Evolutionary conservation across 1,140 invertebrate species (phyloP).

Genomic region (Teleogryllus occipitalis): DNA sequence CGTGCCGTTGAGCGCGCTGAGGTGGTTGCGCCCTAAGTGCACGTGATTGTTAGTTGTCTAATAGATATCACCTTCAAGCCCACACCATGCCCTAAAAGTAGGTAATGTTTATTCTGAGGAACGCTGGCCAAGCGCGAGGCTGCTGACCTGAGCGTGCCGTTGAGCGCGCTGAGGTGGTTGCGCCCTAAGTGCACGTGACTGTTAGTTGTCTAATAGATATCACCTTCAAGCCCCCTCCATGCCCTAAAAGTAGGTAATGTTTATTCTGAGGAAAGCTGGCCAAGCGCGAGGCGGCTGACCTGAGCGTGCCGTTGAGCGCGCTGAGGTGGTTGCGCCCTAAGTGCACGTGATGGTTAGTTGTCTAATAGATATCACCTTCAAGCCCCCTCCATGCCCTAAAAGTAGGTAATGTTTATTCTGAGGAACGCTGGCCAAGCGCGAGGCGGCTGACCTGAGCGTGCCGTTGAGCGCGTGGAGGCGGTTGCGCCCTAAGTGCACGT

Average conservation of each 20-base stretch:
- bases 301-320: slow-evolving; percentile 62
- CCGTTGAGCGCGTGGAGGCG: slow-evolving; percentile 61
- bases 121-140: not conserved
- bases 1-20: slow-evolving; percentile 63
- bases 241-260: not conserved
- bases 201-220: no score
- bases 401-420: no score
- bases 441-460: slow-evolving; percentile 45
- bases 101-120: not conserved
- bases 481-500: slow-evolving; percentile 64
- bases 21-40: slow-evolving; percentile 61
- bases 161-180: slow-evolving; percentile 61
- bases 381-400: no score
- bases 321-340: slow-evolving; percentile 61
- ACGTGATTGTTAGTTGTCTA: no score
- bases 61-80: no score
- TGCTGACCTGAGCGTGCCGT: slow-evolving; percentile 54
- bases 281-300: slow-evolving; percentile 31
- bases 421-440: not conserved
- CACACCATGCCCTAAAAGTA: no score
- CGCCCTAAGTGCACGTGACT: slow-evolving; percentile 58
- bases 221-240: no score
- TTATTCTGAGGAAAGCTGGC: not conserved
- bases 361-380: no score
- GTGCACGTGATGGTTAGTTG: no score